Evolutionary conservation across 1,140 invertebrate species (phyloP).

Genomic region (Zaprionus camerounensis): DNA sequence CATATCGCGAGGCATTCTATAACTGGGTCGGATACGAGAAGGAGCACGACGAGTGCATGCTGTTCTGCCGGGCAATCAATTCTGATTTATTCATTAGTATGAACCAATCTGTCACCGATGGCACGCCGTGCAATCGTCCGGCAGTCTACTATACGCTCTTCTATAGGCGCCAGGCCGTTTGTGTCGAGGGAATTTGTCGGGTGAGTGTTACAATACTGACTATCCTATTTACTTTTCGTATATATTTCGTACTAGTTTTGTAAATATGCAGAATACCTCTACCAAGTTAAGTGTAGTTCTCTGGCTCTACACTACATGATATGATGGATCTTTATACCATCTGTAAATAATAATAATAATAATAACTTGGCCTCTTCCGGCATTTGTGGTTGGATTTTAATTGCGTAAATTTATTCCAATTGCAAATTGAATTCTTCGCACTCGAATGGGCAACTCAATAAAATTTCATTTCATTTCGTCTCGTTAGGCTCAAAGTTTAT

Average conservation of each 20-base stretch:
- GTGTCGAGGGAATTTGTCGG: constrained; percentile 93
- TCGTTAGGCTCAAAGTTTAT: background rate
- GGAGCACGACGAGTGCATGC: constrained; percentile 87
- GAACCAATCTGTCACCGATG: constrained; percentile 92
- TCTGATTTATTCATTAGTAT: constrained; percentile 93
- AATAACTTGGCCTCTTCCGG: constrained; percentile 42
- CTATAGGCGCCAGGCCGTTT: constrained; percentile 87
- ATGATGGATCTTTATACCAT: constrained; percentile 14
- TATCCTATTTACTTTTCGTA: background rate
- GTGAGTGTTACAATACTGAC: constrained; percentile 85
- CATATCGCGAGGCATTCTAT: constrained; percentile 91
- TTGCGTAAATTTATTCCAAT: constrained; percentile 41
- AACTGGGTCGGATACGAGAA: constrained; percentile 94
- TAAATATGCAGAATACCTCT: background rate
- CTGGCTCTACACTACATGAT: too few relatives aligned
- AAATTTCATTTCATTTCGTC: constrained; percentile 34
- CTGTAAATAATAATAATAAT: constrained; percentile 45
- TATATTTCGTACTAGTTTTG: background rate
- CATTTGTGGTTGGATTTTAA: constrained; percentile 30
- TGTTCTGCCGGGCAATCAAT: constrained; percentile 93
- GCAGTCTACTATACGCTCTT: constrained; percentile 84
- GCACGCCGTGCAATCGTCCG: constrained; percentile 90
- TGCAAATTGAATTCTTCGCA: constrained; percentile 37
- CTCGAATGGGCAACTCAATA: constrained; percentile 35
- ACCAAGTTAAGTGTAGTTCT: background rate